Evolutionary conservation across 2,797 vertebrate genomes (phyloP), one percentile per base, ranked within the genome.

Genomic region (Enteromius anoplus): DNA sequence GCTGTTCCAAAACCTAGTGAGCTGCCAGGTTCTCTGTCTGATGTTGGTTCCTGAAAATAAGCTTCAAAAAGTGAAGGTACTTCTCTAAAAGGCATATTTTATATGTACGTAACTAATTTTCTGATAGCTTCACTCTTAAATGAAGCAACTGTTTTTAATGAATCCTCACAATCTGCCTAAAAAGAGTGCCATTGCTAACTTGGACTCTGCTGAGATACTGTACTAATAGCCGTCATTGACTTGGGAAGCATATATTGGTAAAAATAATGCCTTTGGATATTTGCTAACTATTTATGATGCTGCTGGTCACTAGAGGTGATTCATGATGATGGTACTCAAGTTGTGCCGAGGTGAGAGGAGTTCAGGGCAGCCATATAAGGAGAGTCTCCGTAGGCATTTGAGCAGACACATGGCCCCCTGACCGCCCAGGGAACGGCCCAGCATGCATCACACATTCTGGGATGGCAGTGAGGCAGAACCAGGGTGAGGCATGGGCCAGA

Each of bases 371-470:
- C 88, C 88, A 85, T 87, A 89, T 89, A 89, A 85, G 88, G 88
- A 89, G 75, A 32, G 88, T 87, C 85, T 84, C 86, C 82, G 85
- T 87, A 87, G 88, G 84, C 86, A 71, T 86, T 80, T 80, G 66
- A 77, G 79, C 88, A 87, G 88, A 89, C 88, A 86, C 81, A 87
- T 85, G 86, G 88, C 85, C 88, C 76, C 88, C 83, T 73, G 49
- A 68, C 81, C 26, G 78, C 87, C 86, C 85, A 86, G 83, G 92
- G 84, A 77, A 86, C 6, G 64, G 83, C 40, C 84, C 83, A 87
- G 75, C 81, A 86, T 76, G 78, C 62, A 81, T 80, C 80, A 86
- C 82, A 87, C 1, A 47, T 81, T 85, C 81, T 86, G 87, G 79
- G 84, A 88, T 89, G 91, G 86, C 81, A 87, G 85, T 53, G 86